A percentile compares a stretch with the other conserved stretches of the same genome.
phyloP scores from a whole-genome alignment of 2,888 invertebrate species.

The Tipula confusa region DNA sequence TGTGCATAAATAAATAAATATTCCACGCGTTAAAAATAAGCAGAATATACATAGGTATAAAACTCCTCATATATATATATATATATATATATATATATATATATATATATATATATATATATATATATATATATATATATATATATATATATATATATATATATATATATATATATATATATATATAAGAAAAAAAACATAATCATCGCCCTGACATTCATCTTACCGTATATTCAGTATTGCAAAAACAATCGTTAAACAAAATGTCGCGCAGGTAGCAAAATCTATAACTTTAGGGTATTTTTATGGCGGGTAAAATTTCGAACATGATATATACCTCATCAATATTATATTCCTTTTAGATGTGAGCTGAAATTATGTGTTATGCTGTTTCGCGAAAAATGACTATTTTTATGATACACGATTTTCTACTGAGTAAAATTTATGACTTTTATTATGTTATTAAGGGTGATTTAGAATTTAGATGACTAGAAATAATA shows the following conservation, averaged over 20 bases:
- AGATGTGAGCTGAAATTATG: neutral
- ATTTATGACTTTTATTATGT: neutral
- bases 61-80: too few species aligned
- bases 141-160: too few species aligned
- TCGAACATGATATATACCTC: neutral
- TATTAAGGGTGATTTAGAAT: neutral
- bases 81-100: too few species aligned
- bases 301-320: conserved; percentile 21
- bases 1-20: neutral
- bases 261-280: conserved; percentile 15
- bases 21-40: neutral
- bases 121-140: too few species aligned
- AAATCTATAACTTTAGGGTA: neutral
- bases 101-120: too few species aligned
- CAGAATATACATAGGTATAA: neutral
- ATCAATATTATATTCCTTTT: conserved; percentile 4
- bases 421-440: neutral
- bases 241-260: neutral
- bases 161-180: too few species aligned
- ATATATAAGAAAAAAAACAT: neutral
- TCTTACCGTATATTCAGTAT: neutral
- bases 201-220: neutral
- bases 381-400: conserved; percentile 20
- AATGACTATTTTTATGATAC: conserved; percentile 12
- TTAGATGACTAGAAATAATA: neutral